Conservation (phyloP, 2,113 vertebrate species). For the Gopherus flavomarginatus region DNA sequence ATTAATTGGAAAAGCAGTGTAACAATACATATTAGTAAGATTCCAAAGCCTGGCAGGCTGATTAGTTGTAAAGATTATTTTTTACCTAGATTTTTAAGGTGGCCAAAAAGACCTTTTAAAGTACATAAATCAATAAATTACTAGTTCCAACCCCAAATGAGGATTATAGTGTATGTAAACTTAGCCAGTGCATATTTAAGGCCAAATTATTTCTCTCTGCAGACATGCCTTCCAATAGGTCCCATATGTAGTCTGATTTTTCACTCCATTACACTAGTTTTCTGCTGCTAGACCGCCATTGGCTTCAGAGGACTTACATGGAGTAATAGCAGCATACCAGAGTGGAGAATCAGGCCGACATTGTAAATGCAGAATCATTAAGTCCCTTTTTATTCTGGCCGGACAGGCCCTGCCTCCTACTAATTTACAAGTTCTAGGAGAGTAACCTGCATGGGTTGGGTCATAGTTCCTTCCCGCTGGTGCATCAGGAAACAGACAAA, state of each 20-base stretch:
- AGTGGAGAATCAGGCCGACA: fast-evolving
- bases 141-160: neutral
- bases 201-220: neutral
- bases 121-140: slow-evolving; percentile 8
- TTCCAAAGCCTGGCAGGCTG: neutral
- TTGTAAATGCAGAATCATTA: neutral
- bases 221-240: neutral
- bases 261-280: fast-evolving
- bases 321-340: neutral
- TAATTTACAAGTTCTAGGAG: neutral
- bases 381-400: neutral
- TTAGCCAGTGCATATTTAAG: neutral
- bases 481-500: too few relatives aligned
- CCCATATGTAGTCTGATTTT: neutral
- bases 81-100: neutral
- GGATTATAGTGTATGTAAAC: neutral
- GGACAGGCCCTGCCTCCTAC: too few relatives aligned
- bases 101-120: neutral
- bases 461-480: too few relatives aligned
- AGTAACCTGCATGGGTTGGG: too few relatives aligned
- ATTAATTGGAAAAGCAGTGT: slow-evolving; percentile 26
- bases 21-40: neutral
- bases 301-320: neutral
- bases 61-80: slow-evolving; percentile 62
- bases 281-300: neutral